Conservation (phyloP, 1,140 invertebrate genomes). For the Brachionus rubens region DNA sequence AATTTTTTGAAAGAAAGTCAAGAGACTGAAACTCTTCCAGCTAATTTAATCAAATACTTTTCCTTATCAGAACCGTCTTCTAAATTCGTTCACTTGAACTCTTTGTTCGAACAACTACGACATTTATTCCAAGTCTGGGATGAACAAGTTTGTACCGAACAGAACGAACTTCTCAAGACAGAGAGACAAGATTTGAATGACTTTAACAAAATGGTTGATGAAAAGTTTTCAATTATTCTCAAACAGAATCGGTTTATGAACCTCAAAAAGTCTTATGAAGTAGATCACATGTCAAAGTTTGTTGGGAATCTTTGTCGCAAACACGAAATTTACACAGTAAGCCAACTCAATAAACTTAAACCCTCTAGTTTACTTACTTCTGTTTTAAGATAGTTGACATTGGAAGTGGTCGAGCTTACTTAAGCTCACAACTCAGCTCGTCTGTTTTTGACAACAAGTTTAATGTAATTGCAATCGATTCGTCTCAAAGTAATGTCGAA, state of each 20-base stretch:
- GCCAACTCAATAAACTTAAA: too few relatives aligned
- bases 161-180: background rate
- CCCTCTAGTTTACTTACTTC: too few relatives aligned
- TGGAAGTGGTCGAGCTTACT: conserved; percentile 80
- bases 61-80: background rate
- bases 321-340: conserved; percentile 25
- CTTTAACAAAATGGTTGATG: conserved; percentile 16
- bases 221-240: conserved; percentile 23
- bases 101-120: background rate
- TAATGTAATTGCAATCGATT: conserved; percentile 75
- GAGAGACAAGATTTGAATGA: background rate
- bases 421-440: conserved; percentile 71
- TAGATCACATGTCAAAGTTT: conserved; percentile 44
- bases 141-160: background rate
- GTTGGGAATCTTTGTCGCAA: conserved; percentile 1
- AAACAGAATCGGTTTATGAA: conserved; percentile 46
- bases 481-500: conserved; percentile 66
- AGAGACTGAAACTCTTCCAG: background rate
- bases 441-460: conserved; percentile 64
- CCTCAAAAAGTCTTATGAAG: conserved; percentile 31
- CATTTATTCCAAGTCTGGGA: background rate
- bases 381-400: conserved; percentile 72
- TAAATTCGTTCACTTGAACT: background rate
- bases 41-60: conserved; percentile 38
- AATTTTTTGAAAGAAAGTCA: background rate